Base-by-base conservation (phyloP, 2,888 invertebrate genomes). In the Sepiola atlantica region DNA sequence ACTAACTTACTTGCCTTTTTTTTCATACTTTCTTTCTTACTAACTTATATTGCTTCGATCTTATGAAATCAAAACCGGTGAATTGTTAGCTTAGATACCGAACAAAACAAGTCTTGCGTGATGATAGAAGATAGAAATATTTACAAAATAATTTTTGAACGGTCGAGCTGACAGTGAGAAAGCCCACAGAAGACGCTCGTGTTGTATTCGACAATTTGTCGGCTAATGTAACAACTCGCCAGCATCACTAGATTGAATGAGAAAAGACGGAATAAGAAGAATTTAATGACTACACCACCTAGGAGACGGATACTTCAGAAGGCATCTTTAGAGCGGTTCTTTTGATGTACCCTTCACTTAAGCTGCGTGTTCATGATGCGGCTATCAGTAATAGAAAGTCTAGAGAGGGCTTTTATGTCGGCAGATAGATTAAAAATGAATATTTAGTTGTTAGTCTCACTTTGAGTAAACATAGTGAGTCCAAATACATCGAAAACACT, bases 391-490 rank as follows among this genome's bases (percentile, higher is more conserved):
- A 32, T 77, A 77, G 28, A 77, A n/a, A n/a, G 77, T n/a, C 2
- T 77, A n/a, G n/a, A 77, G 77, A 77, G 77, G 77, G n/a, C n/a
- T 77, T 77, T 77, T 77, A 77, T 77, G 77, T n/a, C 16, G n/a
- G 4, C n/a, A 32, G 77, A 32, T 77, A 77, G n/a, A 77, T 77
- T 77, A 77, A 77, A n/a, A 77, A 77, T 14, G n/a, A 32, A n/a
- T 77, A 3, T 77, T n/a, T 77, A 12, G 16, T n/a, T n/a, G 6
- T 57, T 77, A 77, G 28, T 14, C 28, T 77, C 77, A 77, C n/a
- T n/a, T 16, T n/a, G 32, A 77, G 18, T 10, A 32, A 32, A 77
- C n/a, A n/a, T 77, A n/a, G n/a, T 77, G n/a, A 77, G n/a, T 77
- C n/a, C 10, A n/a, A 77, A 12, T 28, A 77, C 12, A 77, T 28